Percentiles rank a stretch among this genome's conserved stretches.
Conservation (phyloP, 2,888 invertebrate species). For the Brenthis daphne region DNA sequence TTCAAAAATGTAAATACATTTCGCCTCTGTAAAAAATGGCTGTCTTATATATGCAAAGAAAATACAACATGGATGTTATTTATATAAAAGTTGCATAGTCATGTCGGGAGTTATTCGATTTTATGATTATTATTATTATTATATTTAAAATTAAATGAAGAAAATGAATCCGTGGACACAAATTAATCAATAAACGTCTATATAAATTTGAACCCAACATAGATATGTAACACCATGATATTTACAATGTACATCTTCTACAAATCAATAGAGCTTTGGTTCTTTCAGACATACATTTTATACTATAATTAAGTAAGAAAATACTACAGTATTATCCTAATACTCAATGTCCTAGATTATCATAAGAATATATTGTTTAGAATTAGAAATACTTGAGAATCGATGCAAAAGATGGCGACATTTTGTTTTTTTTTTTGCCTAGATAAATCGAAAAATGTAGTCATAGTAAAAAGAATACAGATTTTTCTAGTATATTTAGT, state of each 20-base stretch:
- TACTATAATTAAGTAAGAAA: constrained; percentile 38
- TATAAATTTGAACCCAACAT: constrained; percentile 55
- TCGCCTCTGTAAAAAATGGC: no score
- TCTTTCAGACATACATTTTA: constrained; percentile 42
- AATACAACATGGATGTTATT: no score
- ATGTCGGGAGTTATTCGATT: background rate
- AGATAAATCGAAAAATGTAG: background rate
- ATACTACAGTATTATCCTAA: constrained; percentile 59
- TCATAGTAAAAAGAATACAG: background rate
- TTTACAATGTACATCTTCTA: constrained; percentile 53
- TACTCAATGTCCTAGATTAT: constrained; percentile 51
- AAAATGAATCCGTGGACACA: constrained; percentile 28
- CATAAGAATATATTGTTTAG: constrained; percentile 49
- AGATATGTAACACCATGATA: constrained; percentile 69
- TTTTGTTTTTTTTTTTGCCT: background rate
- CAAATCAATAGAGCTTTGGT: constrained; percentile 46
- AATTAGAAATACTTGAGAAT: background rate
- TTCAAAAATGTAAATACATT: background rate
- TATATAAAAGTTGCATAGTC: background rate
- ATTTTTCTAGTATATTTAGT: no score
- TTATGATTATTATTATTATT: background rate
- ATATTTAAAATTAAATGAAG: background rate
- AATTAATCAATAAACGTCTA: constrained; percentile 37
- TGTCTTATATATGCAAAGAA: no score
- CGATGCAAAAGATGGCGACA: background rate